Evolutionary conservation across 2,113 vertebrate genomes (phyloP), one percentile per base, ranked within the genome.

Genomic region (Thamnophis sirtalis): DNA sequence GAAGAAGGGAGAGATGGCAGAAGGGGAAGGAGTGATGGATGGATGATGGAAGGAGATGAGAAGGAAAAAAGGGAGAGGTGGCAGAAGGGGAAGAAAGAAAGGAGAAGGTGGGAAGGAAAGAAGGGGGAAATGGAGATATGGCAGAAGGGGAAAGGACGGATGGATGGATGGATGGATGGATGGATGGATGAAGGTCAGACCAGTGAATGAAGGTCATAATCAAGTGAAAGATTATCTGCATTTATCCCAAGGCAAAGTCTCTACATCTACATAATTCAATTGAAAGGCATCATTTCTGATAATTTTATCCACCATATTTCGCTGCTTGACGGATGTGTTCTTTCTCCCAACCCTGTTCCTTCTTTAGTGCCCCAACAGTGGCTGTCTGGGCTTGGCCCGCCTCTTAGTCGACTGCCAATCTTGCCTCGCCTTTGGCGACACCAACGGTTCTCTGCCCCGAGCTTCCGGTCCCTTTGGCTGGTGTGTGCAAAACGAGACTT

Each of bases 401-500:
- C 98, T 98, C 88, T 96, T 99, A 63, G 97, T 98, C 0, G 98
- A 99, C 97, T 99, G 98, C 94, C 98, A 99, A 96, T 98, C 98
- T 0, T 99, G 98, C 94, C 96, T 99, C 94, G 98, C 98, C 54
- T 99, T 99, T 95, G 98, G 98, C 80, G 97, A 98, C 88, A 95
- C 96, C 21, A 93, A 97, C 0, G 95, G 95, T 4, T 96, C 96
- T 21, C 96, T 98, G 73, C 97, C 97, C 68, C 96, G 97, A 55
- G 96, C 98, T 91, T 96, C 98, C 5, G 97, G 98, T 87, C 95
- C 98, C 98, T 0, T 99, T 73, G 98, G 98, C 87, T 99, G 98
- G 98, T 99, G 98, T 87, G 98, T 99, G 93, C 98, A 99, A 97
- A 99, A 98, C 2, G 98, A 98, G 93, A 98, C 98, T 95, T 99